Conservation (phyloP, 2,113 vertebrate genomes). For the Tichodroma muraria region DNA sequence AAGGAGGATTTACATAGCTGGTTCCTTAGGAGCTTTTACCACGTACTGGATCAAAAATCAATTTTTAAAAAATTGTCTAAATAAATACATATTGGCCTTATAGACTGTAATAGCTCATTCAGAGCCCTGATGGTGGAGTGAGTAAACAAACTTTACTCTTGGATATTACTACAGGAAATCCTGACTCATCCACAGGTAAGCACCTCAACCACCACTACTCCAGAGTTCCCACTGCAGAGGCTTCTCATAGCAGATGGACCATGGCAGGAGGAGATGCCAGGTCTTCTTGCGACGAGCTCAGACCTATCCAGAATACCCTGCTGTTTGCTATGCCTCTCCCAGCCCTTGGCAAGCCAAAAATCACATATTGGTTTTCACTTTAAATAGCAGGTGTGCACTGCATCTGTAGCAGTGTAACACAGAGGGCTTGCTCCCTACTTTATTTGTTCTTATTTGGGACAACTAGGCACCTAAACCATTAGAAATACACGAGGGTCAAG, state of each 20-base stretch:
- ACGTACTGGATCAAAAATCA: slow-evolving; percentile 14
- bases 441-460: neutral
- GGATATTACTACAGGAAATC: neutral
- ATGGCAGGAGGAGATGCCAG: neutral
- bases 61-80: slow-evolving; percentile 2
- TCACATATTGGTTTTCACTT: neutral
- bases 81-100: slow-evolving; percentile 30
- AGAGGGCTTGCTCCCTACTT: neutral
- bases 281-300: neutral
- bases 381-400: neutral
- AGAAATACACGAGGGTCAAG: neutral
- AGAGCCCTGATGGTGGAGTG: neutral
- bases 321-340: neutral
- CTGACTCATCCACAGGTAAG: neutral
- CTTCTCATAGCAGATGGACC: neutral
- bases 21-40: slow-evolving; percentile 3
- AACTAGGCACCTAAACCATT: neutral
- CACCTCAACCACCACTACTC: neutral
- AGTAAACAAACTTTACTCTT: neutral
- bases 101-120: neutral
- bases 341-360: neutral
- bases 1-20: slow-evolving; percentile 27
- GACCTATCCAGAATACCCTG: neutral
- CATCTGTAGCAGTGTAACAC: neutral
- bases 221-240: neutral